Conservation (phyloP, 1,140 invertebrate species). For the Drosophila rufa region DNA sequence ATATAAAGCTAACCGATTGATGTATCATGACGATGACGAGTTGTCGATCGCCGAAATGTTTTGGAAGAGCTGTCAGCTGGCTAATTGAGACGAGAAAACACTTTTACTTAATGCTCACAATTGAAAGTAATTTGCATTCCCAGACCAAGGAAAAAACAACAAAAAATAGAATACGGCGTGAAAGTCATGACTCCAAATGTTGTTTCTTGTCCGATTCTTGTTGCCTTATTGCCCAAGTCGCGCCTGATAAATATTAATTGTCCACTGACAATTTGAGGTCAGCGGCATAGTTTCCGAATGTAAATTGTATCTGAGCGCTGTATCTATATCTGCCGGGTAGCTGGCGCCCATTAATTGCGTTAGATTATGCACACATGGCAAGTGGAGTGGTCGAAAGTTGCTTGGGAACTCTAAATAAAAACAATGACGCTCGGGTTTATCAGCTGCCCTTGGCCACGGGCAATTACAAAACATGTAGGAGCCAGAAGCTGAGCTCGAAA, state of each 20-base stretch:
- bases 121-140: conserved; percentile 75
- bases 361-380: conserved; percentile 56
- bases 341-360: conserved; percentile 65
- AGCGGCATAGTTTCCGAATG: conserved; percentile 47
- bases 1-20: neutral
- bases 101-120: conserved; percentile 69
- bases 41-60: conserved; percentile 46
- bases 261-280: conserved; percentile 71
- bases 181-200: conserved; percentile 44
- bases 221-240: conserved; percentile 39
- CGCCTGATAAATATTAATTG: conserved; percentile 79
- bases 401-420: conserved; percentile 31
- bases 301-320: conserved; percentile 35
- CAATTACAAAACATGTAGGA: conserved; percentile 51
- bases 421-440: conserved; percentile 39
- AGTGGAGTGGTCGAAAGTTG: conserved; percentile 20
- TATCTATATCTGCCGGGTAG: conserved; percentile 21
- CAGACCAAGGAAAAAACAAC: neutral
- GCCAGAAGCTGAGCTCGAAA: conserved; percentile 29
- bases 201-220: conserved; percentile 44
- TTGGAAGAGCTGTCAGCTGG: conserved; percentile 50
- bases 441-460: conserved; percentile 49
- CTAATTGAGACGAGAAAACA: conserved; percentile 72
- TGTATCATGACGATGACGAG: conserved; percentile 8
- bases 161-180: conserved; percentile 24